Evolutionary conservation across 2,888 invertebrate genomes (phyloP), one percentile per base, ranked within the genome.

Genomic region (Cantharis flavilabris): DNA sequence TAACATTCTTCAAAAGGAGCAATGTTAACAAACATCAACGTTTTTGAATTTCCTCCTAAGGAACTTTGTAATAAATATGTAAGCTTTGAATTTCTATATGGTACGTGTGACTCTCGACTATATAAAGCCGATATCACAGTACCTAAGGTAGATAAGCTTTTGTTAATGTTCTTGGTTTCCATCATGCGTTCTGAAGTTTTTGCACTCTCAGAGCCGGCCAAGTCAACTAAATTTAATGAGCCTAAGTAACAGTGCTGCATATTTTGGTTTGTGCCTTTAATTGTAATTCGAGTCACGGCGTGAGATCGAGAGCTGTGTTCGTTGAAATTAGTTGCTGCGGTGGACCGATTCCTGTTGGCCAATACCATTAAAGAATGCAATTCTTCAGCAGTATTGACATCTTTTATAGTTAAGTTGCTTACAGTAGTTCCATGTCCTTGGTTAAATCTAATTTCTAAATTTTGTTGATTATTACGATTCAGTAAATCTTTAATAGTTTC

Each of bases 21-120:
- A 82, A 97, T 92, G 89, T 97, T 97, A 62, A 97, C 94, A 87
- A 98, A 94, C 97, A 98, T 97, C 62, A 98, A 91, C 0, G 96
- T 97, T 89, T 98, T 98, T 0, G 96, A 96, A 87, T 96, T 97
- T 1, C 97, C 97, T 9, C 97, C 97, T 10, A 98, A 90, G 80
- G 94, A 94, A 13, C 96, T 96, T 92, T 96, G 96, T 75, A 98
- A 88, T 20, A 97, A 89, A 88, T 96, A 95, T 0, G 98, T 98
- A 16, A 98, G 89, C 86, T 97, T 97, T 0, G 96, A 96, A 88
- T 97, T 96, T 76, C 97, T 91, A 86, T 96, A 98, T 0, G 97
- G 97, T 70, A 98, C 91, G 86, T 97, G 96, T 72, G 92, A 91
- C 80, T 95, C 94, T 89, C 96, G 97, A 80, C 95, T 95, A 70